phyloP scores from a whole-genome alignment of 92 coral and sea anemone genomes.

The Zoanthus sansibaricus region DNA sequence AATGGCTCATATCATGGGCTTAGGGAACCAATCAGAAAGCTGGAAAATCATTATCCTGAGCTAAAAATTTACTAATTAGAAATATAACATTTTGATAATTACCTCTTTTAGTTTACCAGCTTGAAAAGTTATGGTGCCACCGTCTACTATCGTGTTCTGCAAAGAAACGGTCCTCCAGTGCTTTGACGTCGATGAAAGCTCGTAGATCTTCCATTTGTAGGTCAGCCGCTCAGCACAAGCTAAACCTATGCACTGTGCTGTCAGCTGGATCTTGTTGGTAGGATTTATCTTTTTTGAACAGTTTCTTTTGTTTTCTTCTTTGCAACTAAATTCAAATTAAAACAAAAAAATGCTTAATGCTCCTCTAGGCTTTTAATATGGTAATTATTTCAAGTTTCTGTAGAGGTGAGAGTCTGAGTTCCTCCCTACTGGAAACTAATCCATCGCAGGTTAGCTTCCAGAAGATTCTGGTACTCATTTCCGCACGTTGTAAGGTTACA shows the following conservation, averaged over 20 bases:
- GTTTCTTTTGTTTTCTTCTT: neutral
- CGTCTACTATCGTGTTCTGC: neutral
- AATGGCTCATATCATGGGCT: too few species aligned
- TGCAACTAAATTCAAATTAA: neutral
- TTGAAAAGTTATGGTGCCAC: neutral
- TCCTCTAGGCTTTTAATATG: too few species aligned
- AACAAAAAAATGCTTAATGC: too few species aligned
- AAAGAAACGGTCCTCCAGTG: neutral
- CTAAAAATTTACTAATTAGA: too few species aligned
- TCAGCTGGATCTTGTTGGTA: neutral
- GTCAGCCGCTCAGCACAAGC: neutral
- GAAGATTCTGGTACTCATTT: too few species aligned
- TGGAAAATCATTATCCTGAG: too few species aligned
- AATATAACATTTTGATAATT: neutral
- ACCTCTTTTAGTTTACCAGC: constrained; percentile 15
- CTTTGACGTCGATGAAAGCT: neutral
- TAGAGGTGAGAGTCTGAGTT: too few species aligned
- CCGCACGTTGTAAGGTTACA: too few species aligned
- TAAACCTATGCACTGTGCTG: neutral
- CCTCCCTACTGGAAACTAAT: too few species aligned
- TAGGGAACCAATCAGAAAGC: too few species aligned
- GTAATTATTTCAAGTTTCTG: too few species aligned
- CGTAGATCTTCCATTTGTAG: neutral
- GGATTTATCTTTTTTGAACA: neutral
- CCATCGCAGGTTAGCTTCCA: too few species aligned